Percentiles rank a stretch among this genome's conserved stretches.
Evolutionary conservation across 2,888 invertebrate species (phyloP).

Genomic region (Agonopterix heracliana): DNA sequence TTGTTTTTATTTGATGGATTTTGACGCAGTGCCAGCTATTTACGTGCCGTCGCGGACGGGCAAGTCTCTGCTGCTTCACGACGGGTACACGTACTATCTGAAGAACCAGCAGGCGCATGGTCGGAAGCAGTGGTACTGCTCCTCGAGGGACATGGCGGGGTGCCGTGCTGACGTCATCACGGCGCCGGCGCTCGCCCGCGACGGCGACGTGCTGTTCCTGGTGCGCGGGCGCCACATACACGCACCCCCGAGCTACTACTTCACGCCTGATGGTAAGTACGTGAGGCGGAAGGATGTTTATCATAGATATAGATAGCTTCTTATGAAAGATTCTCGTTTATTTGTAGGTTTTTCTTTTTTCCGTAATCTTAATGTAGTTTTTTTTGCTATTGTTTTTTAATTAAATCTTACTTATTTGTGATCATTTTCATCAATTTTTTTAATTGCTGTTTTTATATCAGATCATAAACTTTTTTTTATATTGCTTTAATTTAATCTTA

Average conservation of each 20-base stretch:
- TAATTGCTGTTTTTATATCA: too few relatives aligned
- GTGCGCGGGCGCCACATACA: slow-evolving; percentile 67
- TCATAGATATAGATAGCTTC: slow-evolving; percentile 62
- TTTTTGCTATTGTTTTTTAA: slow-evolving; percentile 6
- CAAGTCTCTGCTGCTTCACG: slow-evolving; percentile 65
- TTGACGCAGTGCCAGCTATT: slow-evolving; percentile 55
- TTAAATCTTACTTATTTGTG: neutral
- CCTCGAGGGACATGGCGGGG: slow-evolving; percentile 68
- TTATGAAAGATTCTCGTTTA: neutral
- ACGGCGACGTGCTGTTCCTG: slow-evolving; percentile 63
- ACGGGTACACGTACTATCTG: slow-evolving; percentile 68
- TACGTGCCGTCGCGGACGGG: slow-evolving; percentile 73
- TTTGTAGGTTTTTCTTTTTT: neutral
- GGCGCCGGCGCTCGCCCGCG: slow-evolving; percentile 44
- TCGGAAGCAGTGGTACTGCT: slow-evolving; percentile 71
- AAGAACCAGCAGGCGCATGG: slow-evolving; percentile 69
- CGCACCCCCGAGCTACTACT: slow-evolving; percentile 64
- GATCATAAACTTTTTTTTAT: too few relatives aligned
- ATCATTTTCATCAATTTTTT: neutral
- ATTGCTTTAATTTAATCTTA: neutral
- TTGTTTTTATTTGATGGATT: too few relatives aligned
- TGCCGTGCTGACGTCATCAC: slow-evolving; percentile 70
- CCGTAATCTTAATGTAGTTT: too few relatives aligned
- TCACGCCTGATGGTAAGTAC: slow-evolving; percentile 68
- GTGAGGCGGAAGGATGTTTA: slow-evolving; percentile 67